Evolutionary conservation across 2,797 vertebrate species (phyloP).

Genomic region (Hylomyscus alleni): DNA sequence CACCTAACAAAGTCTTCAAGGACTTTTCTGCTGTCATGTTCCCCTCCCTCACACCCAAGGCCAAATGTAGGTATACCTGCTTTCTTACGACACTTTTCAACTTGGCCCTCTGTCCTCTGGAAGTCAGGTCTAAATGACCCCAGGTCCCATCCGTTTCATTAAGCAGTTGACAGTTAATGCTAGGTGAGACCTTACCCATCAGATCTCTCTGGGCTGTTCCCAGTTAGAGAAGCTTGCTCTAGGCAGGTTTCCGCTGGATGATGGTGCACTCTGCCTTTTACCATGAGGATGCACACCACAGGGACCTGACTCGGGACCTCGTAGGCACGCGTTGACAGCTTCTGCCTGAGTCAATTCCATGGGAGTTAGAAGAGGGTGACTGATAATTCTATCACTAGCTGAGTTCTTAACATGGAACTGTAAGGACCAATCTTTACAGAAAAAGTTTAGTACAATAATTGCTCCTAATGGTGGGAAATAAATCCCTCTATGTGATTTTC

Average conservation of each 20-base stretch:
- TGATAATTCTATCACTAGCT: slow-evolving; percentile 1
- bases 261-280: neutral
- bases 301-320: neutral
- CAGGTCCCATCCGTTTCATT: neutral
- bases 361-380: slow-evolving; percentile 10
- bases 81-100: neutral
- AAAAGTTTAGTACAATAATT: slow-evolving; percentile 17
- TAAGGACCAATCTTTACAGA: slow-evolving; percentile 25
- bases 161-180: neutral
- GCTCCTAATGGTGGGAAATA: neutral
- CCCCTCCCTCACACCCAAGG: neutral
- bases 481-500: neutral
- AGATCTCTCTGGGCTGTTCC: neutral
- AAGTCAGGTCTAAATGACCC: neutral
- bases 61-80: neutral
- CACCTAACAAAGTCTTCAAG: neutral
- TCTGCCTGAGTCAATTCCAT: neutral
- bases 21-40: neutral
- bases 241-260: neutral
- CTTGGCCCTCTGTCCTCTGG: neutral
- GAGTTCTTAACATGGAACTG: neutral
- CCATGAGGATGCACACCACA: rapidly evolving
- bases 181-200: neutral
- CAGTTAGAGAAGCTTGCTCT: neutral
- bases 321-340: neutral